Conservation (phyloP, 2,888 invertebrate genomes). For the Caenorhabditis afra region DNA sequence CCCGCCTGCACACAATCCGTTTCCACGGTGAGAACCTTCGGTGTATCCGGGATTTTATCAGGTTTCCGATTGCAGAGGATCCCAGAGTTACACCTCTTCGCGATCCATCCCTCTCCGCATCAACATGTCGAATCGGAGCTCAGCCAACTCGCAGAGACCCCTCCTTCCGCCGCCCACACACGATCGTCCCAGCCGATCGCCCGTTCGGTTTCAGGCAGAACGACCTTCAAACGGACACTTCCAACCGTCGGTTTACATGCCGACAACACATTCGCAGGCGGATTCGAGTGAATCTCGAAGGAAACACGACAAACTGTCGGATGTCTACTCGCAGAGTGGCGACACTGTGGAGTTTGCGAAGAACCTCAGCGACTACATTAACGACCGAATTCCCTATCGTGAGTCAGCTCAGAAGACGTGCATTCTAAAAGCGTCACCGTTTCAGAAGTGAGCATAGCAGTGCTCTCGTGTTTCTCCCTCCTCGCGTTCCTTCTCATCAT, state of each 20-base stretch:
- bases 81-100: constrained; percentile 40
- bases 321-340: constrained; percentile 74
- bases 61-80: constrained; percentile 38
- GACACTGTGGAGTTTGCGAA: constrained; percentile 77
- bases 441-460: constrained; percentile 55
- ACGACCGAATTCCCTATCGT: constrained; percentile 72
- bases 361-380: constrained; percentile 73
- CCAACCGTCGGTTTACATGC: constrained; percentile 44
- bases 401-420: neutral
- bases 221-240: constrained; percentile 6
- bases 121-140: constrained; percentile 37
- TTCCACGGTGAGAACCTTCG: constrained; percentile 36
- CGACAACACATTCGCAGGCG: constrained; percentile 50
- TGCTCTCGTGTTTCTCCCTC: constrained; percentile 46
- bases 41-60: neutral
- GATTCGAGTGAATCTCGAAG: constrained; percentile 61
- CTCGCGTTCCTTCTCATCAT: constrained; percentile 56
- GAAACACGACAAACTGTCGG: constrained; percentile 62
- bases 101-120: constrained; percentile 33
- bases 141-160: constrained; percentile 42
- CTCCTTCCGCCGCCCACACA: constrained; percentile 31
- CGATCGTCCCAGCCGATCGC: constrained; percentile 7
- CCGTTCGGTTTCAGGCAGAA: constrained; percentile 45
- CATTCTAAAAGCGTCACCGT: neutral
- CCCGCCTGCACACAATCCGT: constrained; percentile 29